Evolutionary conservation across 2,888 invertebrate genomes (phyloP), one percentile per base, ranked within the genome.

Genomic region (Cryptosula pallasiana): DNA sequence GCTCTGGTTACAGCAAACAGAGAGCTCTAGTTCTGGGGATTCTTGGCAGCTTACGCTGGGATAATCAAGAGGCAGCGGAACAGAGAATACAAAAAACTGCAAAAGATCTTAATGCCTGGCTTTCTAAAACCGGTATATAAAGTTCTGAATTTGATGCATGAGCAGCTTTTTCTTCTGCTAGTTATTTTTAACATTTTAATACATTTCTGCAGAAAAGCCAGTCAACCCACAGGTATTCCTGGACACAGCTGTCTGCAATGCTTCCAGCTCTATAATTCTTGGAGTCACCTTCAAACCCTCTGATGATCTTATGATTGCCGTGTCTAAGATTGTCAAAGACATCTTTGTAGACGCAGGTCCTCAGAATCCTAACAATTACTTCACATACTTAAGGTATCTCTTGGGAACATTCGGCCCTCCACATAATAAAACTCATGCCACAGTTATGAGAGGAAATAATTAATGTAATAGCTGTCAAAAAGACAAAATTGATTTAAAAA

Each of bases 331-430:
- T 5, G 34, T 27, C 34, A 35, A n/a, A n/a, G 69, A 69, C 25
- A 35, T 69, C 13, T 69, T 69, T 32, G n/a, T 69, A 23, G 34
- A 69, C 29, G 69, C 69, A 16, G 69, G 69, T 5, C n/a, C 35
- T n/a, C 69, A 69, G 69, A 69, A 69, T n/a, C n/a, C 29, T n/a
- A 35, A 32, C 69, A 69, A 69, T 32, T 69, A 69, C 35, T 34
- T 69, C 35, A 32, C 69, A 27, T 35, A 27, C 34, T 32, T 69
- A 5, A 9, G 69, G 69, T 69, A 55, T n/a, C n/a, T n/a, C n/a
- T n/a, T n/a, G n/a, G n/a, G n/a, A n/a, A n/a, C n/a, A n/a, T n/a
- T 54, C n/a, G n/a, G n/a, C n/a, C n/a, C n/a, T n/a, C n/a, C n/a
- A n/a, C n/a, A n/a, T n/a, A n/a, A n/a, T n/a, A n/a, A n/a, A n/a